phyloP scores from a whole-genome alignment of 2,113 vertebrate genomes.

The Anolis sagrei region DNA sequence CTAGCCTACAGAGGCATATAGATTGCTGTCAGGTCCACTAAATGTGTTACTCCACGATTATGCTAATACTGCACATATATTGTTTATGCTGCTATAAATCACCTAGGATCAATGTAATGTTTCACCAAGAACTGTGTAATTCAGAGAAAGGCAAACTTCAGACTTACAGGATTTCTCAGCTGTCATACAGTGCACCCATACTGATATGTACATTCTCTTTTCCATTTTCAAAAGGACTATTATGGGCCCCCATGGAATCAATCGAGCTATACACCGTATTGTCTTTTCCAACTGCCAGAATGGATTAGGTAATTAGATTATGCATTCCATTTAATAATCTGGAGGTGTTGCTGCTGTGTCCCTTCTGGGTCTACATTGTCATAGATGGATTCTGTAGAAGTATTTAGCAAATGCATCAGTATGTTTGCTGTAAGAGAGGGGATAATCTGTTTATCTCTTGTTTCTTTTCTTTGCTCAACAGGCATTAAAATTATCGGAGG shows the following conservation, averaged over 20 bases:
- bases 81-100: neutral
- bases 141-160: neutral
- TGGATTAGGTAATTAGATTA: conserved; percentile 82
- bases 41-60: no score
- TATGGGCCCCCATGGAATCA: conserved; percentile 87
- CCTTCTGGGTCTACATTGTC: conserved; percentile 18
- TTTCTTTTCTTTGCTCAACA: conserved; percentile 54
- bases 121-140: neutral
- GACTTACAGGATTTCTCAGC: neutral
- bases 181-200: conserved; percentile 5
- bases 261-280: conserved; percentile 81
- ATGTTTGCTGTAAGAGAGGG: conserved; percentile 6
- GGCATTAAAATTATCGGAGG: conserved; percentile 89
- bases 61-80: neutral
- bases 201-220: conserved; percentile 12
- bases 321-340: neutral
- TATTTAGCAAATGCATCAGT: conserved; percentile 20
- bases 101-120: neutral
- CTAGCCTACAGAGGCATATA: neutral
- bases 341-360: conserved; percentile 1
- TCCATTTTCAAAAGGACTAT: conserved; percentile 76
- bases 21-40: neutral
- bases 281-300: conserved; percentile 84
- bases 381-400: conserved; percentile 1
- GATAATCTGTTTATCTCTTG: conserved; percentile 30